Evolutionary conservation across 2,888 invertebrate species (phyloP), one percentile per base, ranked within the genome.

Genomic region (Catocala fraxini): DNA sequence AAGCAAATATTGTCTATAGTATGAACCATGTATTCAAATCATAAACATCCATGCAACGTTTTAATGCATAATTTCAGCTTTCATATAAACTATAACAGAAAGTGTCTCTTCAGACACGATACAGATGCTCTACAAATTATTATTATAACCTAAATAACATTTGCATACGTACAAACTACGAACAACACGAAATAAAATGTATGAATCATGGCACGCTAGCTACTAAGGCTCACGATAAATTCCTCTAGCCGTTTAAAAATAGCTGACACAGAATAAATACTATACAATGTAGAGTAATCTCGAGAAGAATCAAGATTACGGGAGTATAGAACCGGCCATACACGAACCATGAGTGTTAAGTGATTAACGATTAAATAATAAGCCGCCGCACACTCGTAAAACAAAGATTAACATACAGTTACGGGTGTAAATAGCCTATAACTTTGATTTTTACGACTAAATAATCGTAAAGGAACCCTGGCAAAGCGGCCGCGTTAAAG

Each of bases 361-460:
- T 92, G 92, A 93, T 92, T 90, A 89, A 92, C 90, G 88, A 88
- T 91, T 89, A 90, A 92, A 93, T 92, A 93, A 93, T 93, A 93
- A 93, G 91, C 91, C 88, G 86, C 89, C 85, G 84, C 86, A 84
- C 86, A 91, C 86, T 91, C 93, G 90, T 93, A 92, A 93, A 93
- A 94, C 92, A 93, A 91, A 93, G 92, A 93, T 94, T 94, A 93
- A 93, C 92, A 93, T 92, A 93, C 93, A 90, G 88, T 94, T 91
- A 93, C 92, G 88, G 87, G 82, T 91, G 93, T 93, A 93, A 94
- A 94, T 94, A 93, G 93, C 89, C 94, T 91, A 93, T 94, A 93
- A 94, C 94, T 94, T 94, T 94, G 94, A 94, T 94, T 94, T 94
- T 94, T 94, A 94, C 93, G 94, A 94, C 94, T 94, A 94, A 94